Base-by-base conservation (phyloP, 2,797 vertebrate genomes). In the Hafferia zeledoni region DNA sequence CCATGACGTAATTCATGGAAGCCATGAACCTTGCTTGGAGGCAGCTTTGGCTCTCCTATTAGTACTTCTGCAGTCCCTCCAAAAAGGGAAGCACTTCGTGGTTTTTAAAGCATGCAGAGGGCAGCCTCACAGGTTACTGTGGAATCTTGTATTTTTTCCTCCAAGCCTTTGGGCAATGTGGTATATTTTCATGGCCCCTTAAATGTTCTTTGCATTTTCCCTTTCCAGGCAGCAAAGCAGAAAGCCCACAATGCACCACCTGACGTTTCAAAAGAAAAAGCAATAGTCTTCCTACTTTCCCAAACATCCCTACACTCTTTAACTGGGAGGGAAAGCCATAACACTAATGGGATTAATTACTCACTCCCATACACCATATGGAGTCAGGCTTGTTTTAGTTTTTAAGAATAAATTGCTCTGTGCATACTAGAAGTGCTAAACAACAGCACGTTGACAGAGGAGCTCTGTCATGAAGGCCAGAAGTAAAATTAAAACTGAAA, bases 401-500 rank as follows among this genome's bases (percentile, higher is more conserved):
- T 83, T 88, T 46, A 50, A 37, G 33, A 61, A 35, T 57, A 23
- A 85, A 76, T 60, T 85, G 18, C 30, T 93, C 17, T 65, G 50
- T 81, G 46, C 33, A 50, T 17, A 30, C 30, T 28, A 46, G 31
- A 85, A 92, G 44, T 75, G 52, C 20, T 91, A 61, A 80, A 87
- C 56, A 94, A 13, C 19, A 50, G 2, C 23, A 79, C 80, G 16
- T 13, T 77, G 64, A 91, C 17, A 35, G 43, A 69, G 17, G 11
- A 78, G 8, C 17, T 56, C 41, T 64, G 25, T 76, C 15, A 9
- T 49, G 50, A 80, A 84, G 33, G 72, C 31, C 67, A 92, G 46
- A 87, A 93, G n/a, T 74, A 83, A 87, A 37, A 91, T 33, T 91
- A 80, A 94, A 95, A 82, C 50, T 69, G 5, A 90, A 93, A 55